phyloP scores from a whole-genome alignment of 2,797 vertebrate species.

The Halcyon chelicuti region DNA sequence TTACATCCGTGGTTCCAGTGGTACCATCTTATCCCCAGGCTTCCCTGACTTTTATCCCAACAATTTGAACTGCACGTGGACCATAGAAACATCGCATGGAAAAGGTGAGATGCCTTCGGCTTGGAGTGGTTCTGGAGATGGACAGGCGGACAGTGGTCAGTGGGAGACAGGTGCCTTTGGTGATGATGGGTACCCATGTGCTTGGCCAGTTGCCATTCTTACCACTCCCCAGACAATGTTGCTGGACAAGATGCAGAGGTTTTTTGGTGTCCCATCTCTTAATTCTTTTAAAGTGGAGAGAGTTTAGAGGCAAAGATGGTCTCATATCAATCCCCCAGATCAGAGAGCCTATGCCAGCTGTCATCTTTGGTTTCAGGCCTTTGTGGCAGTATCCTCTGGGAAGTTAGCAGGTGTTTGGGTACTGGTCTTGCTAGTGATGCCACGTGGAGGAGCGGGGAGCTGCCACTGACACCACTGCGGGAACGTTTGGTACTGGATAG shows the following conservation, averaged over 20 bases:
- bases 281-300: background rate
- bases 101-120: conserved; percentile 85
- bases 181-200: fast-evolving
- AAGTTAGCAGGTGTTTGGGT: background rate
- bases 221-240: background rate
- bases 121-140: background rate
- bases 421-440: background rate
- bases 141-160: fast-evolving
- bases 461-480: background rate
- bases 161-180: background rate
- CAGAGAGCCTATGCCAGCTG: too few species aligned
- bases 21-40: conserved; percentile 95
- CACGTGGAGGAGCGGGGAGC: background rate
- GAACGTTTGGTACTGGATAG: fast-evolving
- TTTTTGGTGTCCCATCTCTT: background rate
- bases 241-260: background rate
- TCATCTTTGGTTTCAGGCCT: background rate
- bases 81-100: conserved; percentile 95
- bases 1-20: conserved; percentile 92
- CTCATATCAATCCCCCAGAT: background rate
- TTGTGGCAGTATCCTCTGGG: background rate
- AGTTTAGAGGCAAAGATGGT: background rate
- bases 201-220: background rate
- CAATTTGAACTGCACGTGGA: conserved; percentile 98
- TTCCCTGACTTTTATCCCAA: conserved; percentile 99